Base-by-base conservation (phyloP, 2,113 vertebrate genomes). In the Tretioscincus oriximinensis region DNA sequence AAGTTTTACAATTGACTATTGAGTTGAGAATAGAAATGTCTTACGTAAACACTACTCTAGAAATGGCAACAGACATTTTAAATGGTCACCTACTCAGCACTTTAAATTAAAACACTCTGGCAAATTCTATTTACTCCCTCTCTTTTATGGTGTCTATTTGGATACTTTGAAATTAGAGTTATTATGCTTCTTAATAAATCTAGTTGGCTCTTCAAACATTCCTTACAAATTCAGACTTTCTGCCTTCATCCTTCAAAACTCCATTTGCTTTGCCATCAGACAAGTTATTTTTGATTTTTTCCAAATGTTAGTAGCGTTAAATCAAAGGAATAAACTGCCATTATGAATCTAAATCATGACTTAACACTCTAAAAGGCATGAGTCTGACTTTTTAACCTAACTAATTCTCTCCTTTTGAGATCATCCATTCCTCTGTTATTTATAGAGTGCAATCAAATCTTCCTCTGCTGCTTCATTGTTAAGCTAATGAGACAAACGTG, bases 401-500 rank as follows among this genome's bases (percentile, higher is more conserved):
- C 26, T 14, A 11, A 4, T 11, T 2, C 7, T 22, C 6, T 49
- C 51, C 9, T 54, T 18, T 26, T 29, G 70, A 73, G 18, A 66
- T 24, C 54, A 26, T 67, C 60, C 29, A 54, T 10, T 24, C 49
- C 24, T 74, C 63, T 45, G 26, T 68, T 54, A 81, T 75, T 74
- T 68, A 75, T 81, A 54, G 51, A 74, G 9, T 68, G n/a, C 51
- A 68, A 81, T 60, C 64, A 67, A 74, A 74, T 28, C n/a, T 45
- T 63, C 28, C 16, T 60, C 18, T 81, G 49, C 16, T 49, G 24
- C 65, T 20, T 31, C 66, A 31, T 70, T 76, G 70, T 76, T 70
- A 76, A 28, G 35, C 41, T 63, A 82, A 76, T 76, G 58, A 76
- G 66, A 47, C 60, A 16, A 31, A 64, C 60, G 22, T 6, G 11